A percentile compares a stretch with the other conserved stretches of the same genome.
Evolutionary conservation across 2,797 vertebrate species (phyloP).

Genomic region (Prionace glauca): DNA sequence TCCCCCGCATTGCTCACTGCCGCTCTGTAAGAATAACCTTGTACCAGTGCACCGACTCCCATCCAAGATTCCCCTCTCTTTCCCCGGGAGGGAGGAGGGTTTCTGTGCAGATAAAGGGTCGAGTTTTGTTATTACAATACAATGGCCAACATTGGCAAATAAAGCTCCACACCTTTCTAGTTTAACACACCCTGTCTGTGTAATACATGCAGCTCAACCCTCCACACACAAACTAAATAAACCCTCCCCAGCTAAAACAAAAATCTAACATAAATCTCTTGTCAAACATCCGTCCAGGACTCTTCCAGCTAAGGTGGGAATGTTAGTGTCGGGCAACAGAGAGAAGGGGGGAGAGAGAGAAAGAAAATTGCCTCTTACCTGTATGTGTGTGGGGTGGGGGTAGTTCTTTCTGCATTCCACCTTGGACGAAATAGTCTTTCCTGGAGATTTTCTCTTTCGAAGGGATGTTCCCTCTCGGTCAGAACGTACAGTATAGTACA

Average conservation of each 20-base stretch:
- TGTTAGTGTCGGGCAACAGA: not conserved
- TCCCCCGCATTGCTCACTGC: constrained; percentile 3
- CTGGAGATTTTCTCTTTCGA: not conserved
- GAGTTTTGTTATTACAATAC: not conserved
- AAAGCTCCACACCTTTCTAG: not conserved
- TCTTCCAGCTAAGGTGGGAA: not conserved
- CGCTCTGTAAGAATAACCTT: constrained; percentile 14
- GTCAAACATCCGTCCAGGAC: no score
- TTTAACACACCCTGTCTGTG: not conserved
- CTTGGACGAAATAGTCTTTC: not conserved
- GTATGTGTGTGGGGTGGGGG: not conserved
- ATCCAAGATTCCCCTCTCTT: no score
- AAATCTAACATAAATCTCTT: not conserved
- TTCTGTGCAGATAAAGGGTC: not conserved
- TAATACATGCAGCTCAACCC: not conserved
- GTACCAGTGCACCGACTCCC: not conserved
- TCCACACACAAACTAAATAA: not conserved
- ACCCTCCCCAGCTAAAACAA: no score
- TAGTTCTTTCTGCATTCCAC: no score
- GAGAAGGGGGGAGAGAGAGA: not conserved
- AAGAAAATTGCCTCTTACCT: not conserved
- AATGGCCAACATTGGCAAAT: not conserved
- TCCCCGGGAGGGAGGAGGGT: no score
- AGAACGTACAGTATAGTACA: not conserved
- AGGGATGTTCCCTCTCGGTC: not conserved